A percentile compares a stretch with the other conserved stretches of the same genome.
Evolutionary conservation across 2,113 vertebrate species (phyloP).

Genomic region (Pachypanchax playfairii): DNA sequence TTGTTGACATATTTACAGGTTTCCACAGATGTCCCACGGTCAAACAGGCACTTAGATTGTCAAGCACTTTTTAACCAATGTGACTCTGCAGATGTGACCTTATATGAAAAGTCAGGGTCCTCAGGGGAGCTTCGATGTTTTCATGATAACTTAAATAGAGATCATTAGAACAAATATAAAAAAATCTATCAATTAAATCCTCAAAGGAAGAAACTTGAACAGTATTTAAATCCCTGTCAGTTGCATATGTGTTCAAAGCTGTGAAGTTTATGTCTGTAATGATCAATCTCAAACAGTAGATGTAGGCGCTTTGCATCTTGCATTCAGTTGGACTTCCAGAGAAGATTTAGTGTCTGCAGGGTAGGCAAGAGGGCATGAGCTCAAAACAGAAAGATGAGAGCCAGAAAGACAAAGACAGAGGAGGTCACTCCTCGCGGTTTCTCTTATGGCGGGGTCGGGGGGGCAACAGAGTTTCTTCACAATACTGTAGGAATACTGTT

Average conservation of each 20-base stretch:
- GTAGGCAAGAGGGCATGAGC: slow-evolving; percentile 43
- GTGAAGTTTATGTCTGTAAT: slow-evolving; percentile 47
- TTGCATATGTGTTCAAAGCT: slow-evolving; percentile 30
- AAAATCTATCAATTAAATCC: slow-evolving; percentile 27
- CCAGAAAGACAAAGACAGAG: slow-evolving; percentile 36
- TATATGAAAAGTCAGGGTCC: slow-evolving; percentile 41
- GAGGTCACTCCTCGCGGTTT: slow-evolving; percentile 55
- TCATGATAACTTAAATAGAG: slow-evolving; percentile 31
- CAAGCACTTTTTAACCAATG: slow-evolving; percentile 41
- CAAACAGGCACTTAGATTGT: slow-evolving; percentile 46
- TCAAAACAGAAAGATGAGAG: slow-evolving; percentile 45
- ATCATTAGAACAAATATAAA: slow-evolving; percentile 9
- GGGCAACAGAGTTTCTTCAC: slow-evolving; percentile 18
- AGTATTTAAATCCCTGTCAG: no score
- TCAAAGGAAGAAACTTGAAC: slow-evolving; percentile 20
- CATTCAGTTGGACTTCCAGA: slow-evolving; percentile 17
- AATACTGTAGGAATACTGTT: slow-evolving; percentile 41
- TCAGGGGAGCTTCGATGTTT: slow-evolving; percentile 24
- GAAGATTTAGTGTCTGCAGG: slow-evolving; percentile 26
- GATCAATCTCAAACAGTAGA: slow-evolving; percentile 8
- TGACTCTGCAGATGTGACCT: slow-evolving; percentile 61
- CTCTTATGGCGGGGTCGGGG: slow-evolving; percentile 38
- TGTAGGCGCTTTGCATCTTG: slow-evolving; percentile 3
- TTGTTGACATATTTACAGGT: slow-evolving; percentile 69
- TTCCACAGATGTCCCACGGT: slow-evolving; percentile 43